Base-by-base conservation (phyloP, 2,113 vertebrate species). In the Taurulus bubalis region DNA sequence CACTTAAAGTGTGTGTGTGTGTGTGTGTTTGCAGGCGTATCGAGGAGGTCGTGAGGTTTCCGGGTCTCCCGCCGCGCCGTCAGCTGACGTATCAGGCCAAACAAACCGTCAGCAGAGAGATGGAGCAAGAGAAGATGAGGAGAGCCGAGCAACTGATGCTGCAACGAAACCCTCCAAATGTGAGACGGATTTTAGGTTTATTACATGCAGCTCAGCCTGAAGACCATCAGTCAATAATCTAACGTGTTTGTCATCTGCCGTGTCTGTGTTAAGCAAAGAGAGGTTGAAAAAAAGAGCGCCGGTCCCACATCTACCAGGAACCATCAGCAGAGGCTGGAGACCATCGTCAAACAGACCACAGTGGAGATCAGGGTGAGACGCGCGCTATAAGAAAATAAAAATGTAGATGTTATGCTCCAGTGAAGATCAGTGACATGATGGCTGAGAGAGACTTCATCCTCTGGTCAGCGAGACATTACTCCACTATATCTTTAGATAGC, bases 41-140 rank as follows among this genome's bases (percentile, higher is more conserved):
- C 64, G 98, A 99, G 58, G 96, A 96, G 0, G 93, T 97, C 12
- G 97, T 96, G 73, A 93, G 93, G 18, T 99, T 98, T 83, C 95
- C 96, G 0, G 95, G 95, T 3, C 92, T 99, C 55, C 97, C 97
- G 0, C 91, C 94, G 1, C 97, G 95, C 14, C 95, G 96, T 32
- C 97, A 96, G 86, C 94, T 99, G 75, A 97, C 96, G 5, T 99
- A 99, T 93, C 98, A 99, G 93, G 95, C 97, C 91, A 98, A 97
- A 92, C 98, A 99, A 91, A 97, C 98, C 71, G 97, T 99, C 0
- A 96, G 97, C 74, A 94, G 96, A 26, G 98, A 99, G 93, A 96
- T 98, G 0, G 97, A 99, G 87, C 90, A 97, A 91, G 98, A 99
- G 93, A 97, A 95, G 94, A 97, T 99, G 98, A 95, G 97, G 87